Evolutionary conservation across 2,888 invertebrate species (phyloP).

Genomic region (Hylaea fasciaria): DNA sequence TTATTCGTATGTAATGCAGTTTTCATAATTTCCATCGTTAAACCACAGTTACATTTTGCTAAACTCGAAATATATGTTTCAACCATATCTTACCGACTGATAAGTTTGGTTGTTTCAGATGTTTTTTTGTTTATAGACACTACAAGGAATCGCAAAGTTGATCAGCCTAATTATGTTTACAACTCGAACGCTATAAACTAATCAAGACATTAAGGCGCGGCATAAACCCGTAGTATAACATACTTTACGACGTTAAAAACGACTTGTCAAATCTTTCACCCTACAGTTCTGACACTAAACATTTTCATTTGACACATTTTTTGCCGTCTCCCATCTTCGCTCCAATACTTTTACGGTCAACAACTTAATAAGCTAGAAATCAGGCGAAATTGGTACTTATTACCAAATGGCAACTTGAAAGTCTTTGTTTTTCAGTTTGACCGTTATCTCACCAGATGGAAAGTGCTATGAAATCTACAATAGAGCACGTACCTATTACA

Average conservation of each 20-base stretch:
- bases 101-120: too few species aligned
- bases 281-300: constrained; percentile 32
- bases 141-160: constrained; percentile 1
- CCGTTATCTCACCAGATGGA: constrained; percentile 3
- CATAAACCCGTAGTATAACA: constrained; percentile 21
- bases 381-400: constrained; percentile 30
- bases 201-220: constrained; percentile 29
- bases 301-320: constrained; percentile 31
- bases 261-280: constrained; percentile 31
- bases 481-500: background rate
- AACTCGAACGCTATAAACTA: constrained; percentile 17
- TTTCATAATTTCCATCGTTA: too few species aligned
- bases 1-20: too few species aligned
- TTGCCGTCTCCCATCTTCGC: constrained; percentile 39
- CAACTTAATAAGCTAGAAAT: constrained; percentile 12
- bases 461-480: background rate
- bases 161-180: background rate
- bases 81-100: too few species aligned
- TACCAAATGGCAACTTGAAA: background rate
- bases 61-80: too few species aligned
- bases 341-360: constrained; percentile 33
- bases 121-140: too few species aligned
- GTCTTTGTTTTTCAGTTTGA: background rate
- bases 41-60: too few species aligned
- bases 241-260: constrained; percentile 17